These are phyloP conservation scores for Pedionomus torquatus DNA, from an alignment of 2,113 vertebrate genomes.

Conservation along the genomic window DNA sequence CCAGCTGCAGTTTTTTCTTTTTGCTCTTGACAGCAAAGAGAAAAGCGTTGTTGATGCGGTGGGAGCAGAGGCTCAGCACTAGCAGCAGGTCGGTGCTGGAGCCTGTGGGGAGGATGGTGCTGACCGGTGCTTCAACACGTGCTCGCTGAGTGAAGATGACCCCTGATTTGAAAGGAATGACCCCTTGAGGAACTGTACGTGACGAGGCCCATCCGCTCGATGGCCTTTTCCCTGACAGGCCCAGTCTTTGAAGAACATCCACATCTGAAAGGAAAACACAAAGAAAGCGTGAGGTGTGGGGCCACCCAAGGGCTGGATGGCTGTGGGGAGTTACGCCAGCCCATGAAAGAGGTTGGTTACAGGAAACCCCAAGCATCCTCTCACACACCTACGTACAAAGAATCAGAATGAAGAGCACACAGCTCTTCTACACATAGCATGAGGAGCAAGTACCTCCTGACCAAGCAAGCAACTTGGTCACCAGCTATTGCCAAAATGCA, in stretches of 20 bases:
- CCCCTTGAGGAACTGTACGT: conserved; percentile 76
- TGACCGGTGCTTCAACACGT: conserved; percentile 82
- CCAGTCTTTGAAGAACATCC: conserved; percentile 91
- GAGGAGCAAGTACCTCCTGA: conserved; percentile 8
- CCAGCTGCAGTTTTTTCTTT: conserved; percentile 89
- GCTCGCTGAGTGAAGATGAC: conserved; percentile 91
- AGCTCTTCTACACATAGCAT: not conserved
- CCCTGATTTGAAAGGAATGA: conserved; percentile 91
- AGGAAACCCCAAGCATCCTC: not conserved
- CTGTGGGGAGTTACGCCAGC: not conserved
- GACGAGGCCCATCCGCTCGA: conserved; percentile 61
- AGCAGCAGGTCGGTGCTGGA: conserved; percentile 83
- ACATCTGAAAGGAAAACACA: conserved; percentile 82
- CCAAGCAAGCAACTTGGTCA: not conserved
- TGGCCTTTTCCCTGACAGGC: conserved; percentile 83
- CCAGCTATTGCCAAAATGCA: not conserved
- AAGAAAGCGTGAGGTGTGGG: not conserved
- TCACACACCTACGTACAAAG: not conserved
- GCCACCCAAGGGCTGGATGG: not conserved
- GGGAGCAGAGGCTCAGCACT: conserved; percentile 90
- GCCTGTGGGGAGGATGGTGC: conserved; percentile 76
- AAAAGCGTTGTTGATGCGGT: conserved; percentile 92
- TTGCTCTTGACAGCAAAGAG: conserved; percentile 88
- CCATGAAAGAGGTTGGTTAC: not conserved
- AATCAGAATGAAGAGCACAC: not conserved